A percentile compares a stretch with the other conserved stretches of the same genome.
phyloP scores from a whole-genome alignment of 2,888 invertebrate genomes.

The Tanytarsus gracilentus region DNA sequence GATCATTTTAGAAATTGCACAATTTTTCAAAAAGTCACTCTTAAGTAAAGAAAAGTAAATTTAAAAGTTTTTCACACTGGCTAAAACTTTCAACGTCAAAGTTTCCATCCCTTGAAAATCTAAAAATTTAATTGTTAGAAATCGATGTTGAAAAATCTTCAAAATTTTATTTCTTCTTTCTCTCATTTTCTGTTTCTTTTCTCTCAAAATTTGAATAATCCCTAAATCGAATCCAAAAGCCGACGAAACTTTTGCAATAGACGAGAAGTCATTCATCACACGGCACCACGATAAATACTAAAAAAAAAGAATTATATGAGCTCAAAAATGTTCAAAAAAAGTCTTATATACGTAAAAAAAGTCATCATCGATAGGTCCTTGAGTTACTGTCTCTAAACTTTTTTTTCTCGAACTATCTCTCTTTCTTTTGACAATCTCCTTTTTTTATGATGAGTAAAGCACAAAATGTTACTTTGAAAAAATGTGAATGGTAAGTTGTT shows the following conservation, averaged over 20 bases:
- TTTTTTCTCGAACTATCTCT: background rate
- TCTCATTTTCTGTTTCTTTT: background rate
- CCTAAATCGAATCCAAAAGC: background rate
- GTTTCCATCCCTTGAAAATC: background rate
- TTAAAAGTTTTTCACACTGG: too few relatives aligned
- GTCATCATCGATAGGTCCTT: too few relatives aligned
- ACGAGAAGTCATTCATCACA: constrained; percentile 9
- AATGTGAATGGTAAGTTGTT: too few relatives aligned
- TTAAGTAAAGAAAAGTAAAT: too few relatives aligned
- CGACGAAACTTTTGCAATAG: constrained; percentile 20
- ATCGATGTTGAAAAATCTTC: too few relatives aligned
- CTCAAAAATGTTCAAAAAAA: background rate
- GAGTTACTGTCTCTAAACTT: too few relatives aligned
- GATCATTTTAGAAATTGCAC: too few relatives aligned
- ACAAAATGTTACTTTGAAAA: too few relatives aligned
- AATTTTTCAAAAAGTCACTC: too few relatives aligned
- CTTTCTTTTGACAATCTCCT: background rate
- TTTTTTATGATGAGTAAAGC: too few relatives aligned
- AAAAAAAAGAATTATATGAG: too few relatives aligned
- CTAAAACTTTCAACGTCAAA: too few relatives aligned
- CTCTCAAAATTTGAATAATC: background rate
- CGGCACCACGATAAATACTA: constrained; percentile 17
- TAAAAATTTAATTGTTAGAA: background rate
- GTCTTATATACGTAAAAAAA: background rate
- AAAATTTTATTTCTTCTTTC: constrained; percentile 18